Evolutionary conservation across 2,888 invertebrate species (phyloP).

Genomic region (Molorchus minor): DNA sequence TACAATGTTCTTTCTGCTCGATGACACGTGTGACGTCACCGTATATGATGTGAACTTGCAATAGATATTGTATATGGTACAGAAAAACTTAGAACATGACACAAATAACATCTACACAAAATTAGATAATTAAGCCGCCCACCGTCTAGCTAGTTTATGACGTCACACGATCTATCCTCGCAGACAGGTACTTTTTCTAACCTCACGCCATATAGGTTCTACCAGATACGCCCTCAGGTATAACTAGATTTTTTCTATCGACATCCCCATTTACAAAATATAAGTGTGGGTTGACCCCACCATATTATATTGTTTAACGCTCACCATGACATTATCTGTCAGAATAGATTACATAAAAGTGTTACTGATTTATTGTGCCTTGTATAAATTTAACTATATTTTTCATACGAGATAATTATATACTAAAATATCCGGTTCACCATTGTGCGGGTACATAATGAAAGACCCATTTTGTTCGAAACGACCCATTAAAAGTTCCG

Average conservation of each 20-base stretch:
- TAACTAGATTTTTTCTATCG: too few relatives aligned
- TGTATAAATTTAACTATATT: not conserved
- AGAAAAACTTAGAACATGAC: too few relatives aligned
- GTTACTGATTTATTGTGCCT: not conserved
- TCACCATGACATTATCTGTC: slow-evolving; percentile 1
- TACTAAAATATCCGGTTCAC: slow-evolving; percentile 2
- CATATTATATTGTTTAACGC: slow-evolving; percentile 1
- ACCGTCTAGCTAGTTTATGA: too few relatives aligned
- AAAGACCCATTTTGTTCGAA: not conserved
- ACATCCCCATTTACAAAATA: too few relatives aligned
- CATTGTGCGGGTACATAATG: slow-evolving; percentile 3
- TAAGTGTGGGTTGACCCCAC: not conserved
- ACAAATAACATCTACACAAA: too few relatives aligned
- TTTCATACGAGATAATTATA: slow-evolving; percentile 4
- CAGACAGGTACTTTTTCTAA: too few relatives aligned
- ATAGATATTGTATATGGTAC: too few relatives aligned
- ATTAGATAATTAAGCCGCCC: too few relatives aligned
- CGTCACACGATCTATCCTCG: too few relatives aligned
- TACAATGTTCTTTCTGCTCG: slow-evolving; percentile 35
- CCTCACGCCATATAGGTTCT: too few relatives aligned
- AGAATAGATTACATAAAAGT: not conserved
- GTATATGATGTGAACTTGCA: slow-evolving; percentile 11
- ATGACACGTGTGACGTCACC: slow-evolving; percentile 17
- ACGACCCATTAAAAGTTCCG: not conserved
- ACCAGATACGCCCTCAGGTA: too few relatives aligned